A percentile compares a stretch with the other conserved stretches of the same genome.
Evolutionary conservation across 2,888 invertebrate species (phyloP).

Genomic region (Megamerina dolium): DNA sequence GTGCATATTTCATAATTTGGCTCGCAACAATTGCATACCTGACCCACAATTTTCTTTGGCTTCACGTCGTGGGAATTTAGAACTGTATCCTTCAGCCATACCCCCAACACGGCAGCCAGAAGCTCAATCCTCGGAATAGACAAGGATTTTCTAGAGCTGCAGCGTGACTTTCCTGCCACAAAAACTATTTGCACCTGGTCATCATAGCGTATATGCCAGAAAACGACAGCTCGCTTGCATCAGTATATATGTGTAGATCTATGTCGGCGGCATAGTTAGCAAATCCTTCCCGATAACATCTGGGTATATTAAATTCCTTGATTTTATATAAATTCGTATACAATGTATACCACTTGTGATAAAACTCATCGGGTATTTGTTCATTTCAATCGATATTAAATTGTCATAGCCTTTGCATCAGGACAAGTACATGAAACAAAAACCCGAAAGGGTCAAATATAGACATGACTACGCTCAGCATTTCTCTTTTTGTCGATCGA

Average conservation of each 20-base stretch:
- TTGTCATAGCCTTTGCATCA: slow-evolving; percentile 2
- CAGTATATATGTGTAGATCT: slow-evolving; percentile 9
- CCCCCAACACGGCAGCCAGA: no score
- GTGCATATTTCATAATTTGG: no score
- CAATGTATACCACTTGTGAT: slow-evolving; percentile 4
- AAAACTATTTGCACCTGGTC: no score
- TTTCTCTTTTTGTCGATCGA: slow-evolving; percentile 11
- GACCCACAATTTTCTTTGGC: no score
- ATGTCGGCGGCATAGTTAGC: background rate
- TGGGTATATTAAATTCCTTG: slow-evolving; percentile 3
- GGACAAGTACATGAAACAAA: slow-evolving; percentile 4
- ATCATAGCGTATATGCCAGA: no score
- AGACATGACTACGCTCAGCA: slow-evolving; percentile 7
- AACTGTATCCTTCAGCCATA: no score
- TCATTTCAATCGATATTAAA: slow-evolving; percentile 5
- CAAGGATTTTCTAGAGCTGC: no score
- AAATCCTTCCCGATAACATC: slow-evolving; percentile 5
- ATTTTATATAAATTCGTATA: slow-evolving; percentile 1
- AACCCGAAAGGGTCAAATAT: slow-evolving; percentile 13
- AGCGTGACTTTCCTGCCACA: no score
- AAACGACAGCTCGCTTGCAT: no score
- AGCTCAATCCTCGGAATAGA: no score
- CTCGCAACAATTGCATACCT: no score
- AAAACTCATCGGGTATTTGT: slow-evolving; percentile 1
- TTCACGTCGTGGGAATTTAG: no score